phyloP scores from a whole-genome alignment of 2,113 vertebrate genomes.

The Sminthopsis crassicaudata region DNA sequence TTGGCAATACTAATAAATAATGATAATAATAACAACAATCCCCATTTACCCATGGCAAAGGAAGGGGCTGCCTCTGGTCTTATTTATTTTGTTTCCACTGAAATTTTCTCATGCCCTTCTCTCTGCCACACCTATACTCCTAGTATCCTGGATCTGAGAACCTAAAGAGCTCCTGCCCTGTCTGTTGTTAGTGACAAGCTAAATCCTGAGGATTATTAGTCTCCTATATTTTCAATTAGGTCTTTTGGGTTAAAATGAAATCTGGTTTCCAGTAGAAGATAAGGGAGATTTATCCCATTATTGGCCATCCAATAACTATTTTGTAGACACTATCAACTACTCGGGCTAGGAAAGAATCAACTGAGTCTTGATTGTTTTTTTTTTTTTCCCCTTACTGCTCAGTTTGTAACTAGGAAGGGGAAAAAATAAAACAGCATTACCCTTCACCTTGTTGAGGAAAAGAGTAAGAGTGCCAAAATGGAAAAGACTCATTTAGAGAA shows the following conservation, averaged over 20 bases:
- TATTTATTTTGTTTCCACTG: conserved; percentile 49
- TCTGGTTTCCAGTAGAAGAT: conserved; percentile 69
- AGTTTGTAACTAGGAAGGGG: not conserved
- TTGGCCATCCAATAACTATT: conserved; percentile 42
- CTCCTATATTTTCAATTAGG: conserved; percentile 59
- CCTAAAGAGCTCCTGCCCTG: conserved; percentile 43
- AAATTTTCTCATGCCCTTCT: conserved; percentile 36
- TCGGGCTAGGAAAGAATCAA: not conserved
- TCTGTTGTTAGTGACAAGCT: conserved; percentile 35
- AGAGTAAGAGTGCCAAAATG: not conserved
- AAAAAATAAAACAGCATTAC: not conserved
- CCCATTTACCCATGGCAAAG: conserved; percentile 19
- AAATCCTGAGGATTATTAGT: conserved; percentile 63
- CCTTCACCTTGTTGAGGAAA: conserved; percentile 19
- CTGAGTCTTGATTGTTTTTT: conserved; percentile 7
- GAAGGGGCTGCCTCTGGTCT: conserved; percentile 3
- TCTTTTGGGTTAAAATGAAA: conserved; percentile 64
- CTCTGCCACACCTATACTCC: conserved; percentile 27
- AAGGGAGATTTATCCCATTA: conserved; percentile 50
- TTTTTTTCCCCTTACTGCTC: not conserved
- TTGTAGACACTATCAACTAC: conserved; percentile 48
- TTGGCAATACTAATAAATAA: not conserved
- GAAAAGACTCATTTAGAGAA: conserved; percentile 23
- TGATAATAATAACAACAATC: not conserved
- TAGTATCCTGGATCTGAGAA: conserved; percentile 52